These are phyloP conservation scores for Pristionchus entomophagus DNA, from an alignment of 2,888 invertebrate species.

Conservation along the genomic window DNA sequence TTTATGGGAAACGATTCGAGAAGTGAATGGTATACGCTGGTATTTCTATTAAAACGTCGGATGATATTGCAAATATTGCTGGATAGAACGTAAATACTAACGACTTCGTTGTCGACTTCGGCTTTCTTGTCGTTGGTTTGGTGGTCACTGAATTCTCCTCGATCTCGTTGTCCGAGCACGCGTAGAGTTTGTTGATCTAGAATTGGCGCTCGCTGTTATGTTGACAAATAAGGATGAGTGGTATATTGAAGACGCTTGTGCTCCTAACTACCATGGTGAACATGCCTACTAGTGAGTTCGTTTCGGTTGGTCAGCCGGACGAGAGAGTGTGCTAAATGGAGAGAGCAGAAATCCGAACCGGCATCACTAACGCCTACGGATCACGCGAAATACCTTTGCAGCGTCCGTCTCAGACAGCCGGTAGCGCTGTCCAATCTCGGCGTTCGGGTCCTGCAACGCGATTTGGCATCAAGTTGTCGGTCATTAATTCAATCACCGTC, in stretches of 20 bases:
- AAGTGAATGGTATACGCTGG: too few species aligned
- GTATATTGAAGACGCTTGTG: too few species aligned
- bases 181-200: conserved; percentile 76
- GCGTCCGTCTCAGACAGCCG: conserved; percentile 71
- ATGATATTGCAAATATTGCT: too few species aligned
- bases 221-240: not conserved
- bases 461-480: conserved; percentile 70
- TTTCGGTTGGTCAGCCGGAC: too few species aligned
- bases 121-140: conserved; percentile 50
- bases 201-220: too few species aligned
- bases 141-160: conserved; percentile 47
- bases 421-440: conserved; percentile 75
- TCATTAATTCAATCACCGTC: too few species aligned
- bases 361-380: not conserved
- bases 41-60: too few species aligned
- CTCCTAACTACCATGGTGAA: too few species aligned
- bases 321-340: not conserved
- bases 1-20: too few species aligned
- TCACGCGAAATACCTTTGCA: conserved; percentile 55
- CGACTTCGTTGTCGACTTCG: conserved; percentile 51
- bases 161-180: conserved; percentile 69
- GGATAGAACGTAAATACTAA: too few species aligned
- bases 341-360: too few species aligned
- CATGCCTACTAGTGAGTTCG: not conserved
- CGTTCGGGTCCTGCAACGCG: conserved; percentile 56